A percentile compares a stretch with the other conserved stretches of the same genome.
phyloP scores from a whole-genome alignment of 2,113 vertebrate species.

The Onychorhynchus coronatus region DNA sequence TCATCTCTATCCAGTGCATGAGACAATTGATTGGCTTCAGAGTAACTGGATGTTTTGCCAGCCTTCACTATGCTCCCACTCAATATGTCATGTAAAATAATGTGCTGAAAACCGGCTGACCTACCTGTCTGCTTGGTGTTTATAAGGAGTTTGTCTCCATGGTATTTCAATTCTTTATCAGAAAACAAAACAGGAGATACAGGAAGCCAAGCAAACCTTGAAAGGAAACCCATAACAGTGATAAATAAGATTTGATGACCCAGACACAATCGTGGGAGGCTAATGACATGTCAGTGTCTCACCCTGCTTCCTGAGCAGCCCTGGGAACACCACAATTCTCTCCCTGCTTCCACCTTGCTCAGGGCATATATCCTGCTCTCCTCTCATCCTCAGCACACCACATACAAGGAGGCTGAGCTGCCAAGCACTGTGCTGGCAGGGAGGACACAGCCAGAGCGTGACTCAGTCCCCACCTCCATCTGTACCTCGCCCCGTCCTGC shows the following conservation, averaged over 20 bases:
- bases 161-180: slow-evolving; percentile 33
- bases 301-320: background rate
- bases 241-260: background rate
- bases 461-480: background rate
- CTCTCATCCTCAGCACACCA: accelerated
- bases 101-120: slow-evolving; percentile 20
- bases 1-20: slow-evolving; percentile 60
- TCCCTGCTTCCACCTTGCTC: background rate
- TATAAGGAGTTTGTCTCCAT: slow-evolving; percentile 34
- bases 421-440: accelerated
- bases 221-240: background rate
- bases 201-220: background rate
- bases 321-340: background rate
- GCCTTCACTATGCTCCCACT: slow-evolving; percentile 44
- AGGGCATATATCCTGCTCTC: background rate
- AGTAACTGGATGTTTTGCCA: slow-evolving; percentile 68
- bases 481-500: background rate
- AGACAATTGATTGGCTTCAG: slow-evolving; percentile 57
- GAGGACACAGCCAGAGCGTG: background rate
- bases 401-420: background rate
- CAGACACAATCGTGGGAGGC: background rate
- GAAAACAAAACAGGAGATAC: slow-evolving; percentile 19
- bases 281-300: background rate
- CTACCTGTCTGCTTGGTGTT: slow-evolving; percentile 23
- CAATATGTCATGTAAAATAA: slow-evolving; percentile 44